Base-by-base conservation (phyloP, 2,113 vertebrate genomes). In the Fukomys damarensis region DNA sequence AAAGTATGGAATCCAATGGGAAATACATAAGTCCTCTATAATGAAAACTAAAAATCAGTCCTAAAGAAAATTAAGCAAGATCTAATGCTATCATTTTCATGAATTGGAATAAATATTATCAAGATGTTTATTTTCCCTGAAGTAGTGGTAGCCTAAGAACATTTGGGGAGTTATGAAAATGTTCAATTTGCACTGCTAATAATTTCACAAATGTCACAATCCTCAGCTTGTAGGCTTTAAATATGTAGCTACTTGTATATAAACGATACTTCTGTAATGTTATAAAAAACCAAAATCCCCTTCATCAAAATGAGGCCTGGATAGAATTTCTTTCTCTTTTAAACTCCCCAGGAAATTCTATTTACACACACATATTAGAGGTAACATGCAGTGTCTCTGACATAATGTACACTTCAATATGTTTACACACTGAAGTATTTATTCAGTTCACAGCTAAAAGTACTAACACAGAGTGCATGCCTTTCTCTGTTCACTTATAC, bases 341-440 rank as follows among this genome's bases (percentile, higher is more conserved):
- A 92, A 74, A 65, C 74, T 10, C 11, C 74, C 38, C n/a, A 90
- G 38, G 32, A 72, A 93, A 90, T 94, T 96, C 28, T 91, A 59
- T 66, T 65, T 56, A 90, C 9, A 76, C 26, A 30, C 26, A 84
- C 7, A 41, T 82, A 49, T 38, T 81, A 5, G 38, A 86, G 43
- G 59, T 20, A 79, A 77, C 52, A 89, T n/a, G 26, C 7, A 89
- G 61, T 70, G 26, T 46, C 43, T 90, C 72, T 38, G 63, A 86
- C 32, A 38, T 63, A 90, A 80, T 74, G 24, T 81, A 74, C 2
- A 96, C n/a, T 54, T 28, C n/a, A 58, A 80, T 77, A 74, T 5
- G 35, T 32, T 11, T 87, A 76, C 65, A 43, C 1, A 41, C 0
- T 76, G 26, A 94, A 95, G 74, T 87, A 82, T 38, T 54, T 43